Evolutionary conservation across 2,113 vertebrate genomes (phyloP).

Genomic region (Mastomys coucha): DNA sequence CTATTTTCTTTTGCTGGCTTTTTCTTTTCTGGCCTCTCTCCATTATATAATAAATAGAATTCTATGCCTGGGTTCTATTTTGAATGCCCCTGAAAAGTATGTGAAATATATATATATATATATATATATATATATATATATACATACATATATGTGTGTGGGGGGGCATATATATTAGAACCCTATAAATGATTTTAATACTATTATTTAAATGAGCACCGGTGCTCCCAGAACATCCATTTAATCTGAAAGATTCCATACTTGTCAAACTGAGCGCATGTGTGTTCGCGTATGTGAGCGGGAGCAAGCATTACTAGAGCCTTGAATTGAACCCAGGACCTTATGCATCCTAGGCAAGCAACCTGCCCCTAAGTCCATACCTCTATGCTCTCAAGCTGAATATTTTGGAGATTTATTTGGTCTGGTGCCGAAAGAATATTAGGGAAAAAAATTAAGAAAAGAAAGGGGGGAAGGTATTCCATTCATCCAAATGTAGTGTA

Average conservation of each 20-base stretch:
- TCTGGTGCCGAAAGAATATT: not conserved
- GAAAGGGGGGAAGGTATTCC: not conserved
- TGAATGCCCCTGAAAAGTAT: slow-evolving; percentile 32
- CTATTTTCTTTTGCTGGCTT: slow-evolving; percentile 43
- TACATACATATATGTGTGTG: not conserved
- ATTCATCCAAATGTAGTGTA: not conserved
- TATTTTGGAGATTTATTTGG: not conserved
- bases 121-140: no score
- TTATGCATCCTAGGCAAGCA: not conserved
- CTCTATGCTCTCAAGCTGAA: not conserved
- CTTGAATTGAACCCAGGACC: not conserved
- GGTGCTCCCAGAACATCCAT: not conserved
- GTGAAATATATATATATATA: not conserved
- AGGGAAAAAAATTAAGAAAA: slow-evolving; percentile 27
- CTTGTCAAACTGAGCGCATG: not conserved
- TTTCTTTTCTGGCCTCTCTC: not conserved
- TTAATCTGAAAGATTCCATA: not conserved
- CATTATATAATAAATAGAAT: not conserved
- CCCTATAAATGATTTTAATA: slow-evolving; percentile 36
- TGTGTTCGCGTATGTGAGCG: not conserved
- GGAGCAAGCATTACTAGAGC: not conserved
- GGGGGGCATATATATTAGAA: not conserved
- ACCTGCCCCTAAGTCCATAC: not conserved
- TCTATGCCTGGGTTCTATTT: slow-evolving; percentile 29
- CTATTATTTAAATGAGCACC: slow-evolving; percentile 20